A percentile compares a stretch with the other conserved stretches of the same genome.
Evolutionary conservation across 2,113 vertebrate species (phyloP).

Genomic region (Ailurus styani): DNA sequence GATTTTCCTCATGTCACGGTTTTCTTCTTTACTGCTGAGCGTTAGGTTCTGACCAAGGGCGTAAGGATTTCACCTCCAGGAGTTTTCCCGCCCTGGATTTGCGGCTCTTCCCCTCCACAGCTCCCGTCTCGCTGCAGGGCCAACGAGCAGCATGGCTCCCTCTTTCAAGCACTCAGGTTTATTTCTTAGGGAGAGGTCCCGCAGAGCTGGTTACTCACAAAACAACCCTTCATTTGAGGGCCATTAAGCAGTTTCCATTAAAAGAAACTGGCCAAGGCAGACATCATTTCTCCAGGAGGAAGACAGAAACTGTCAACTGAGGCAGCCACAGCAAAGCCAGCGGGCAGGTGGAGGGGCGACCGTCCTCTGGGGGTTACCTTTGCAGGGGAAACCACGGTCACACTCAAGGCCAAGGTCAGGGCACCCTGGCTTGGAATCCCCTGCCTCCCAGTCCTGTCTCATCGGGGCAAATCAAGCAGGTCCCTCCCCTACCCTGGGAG

Average conservation of each 20-base stretch:
- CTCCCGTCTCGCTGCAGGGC: background rate
- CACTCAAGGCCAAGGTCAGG: background rate
- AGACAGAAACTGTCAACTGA: background rate
- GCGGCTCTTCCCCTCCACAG: fast-evolving
- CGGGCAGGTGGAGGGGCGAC: background rate
- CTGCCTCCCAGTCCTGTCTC: background rate
- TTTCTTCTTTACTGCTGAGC: background rate
- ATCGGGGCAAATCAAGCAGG: background rate
- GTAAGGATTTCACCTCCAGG: background rate
- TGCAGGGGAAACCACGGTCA: background rate
- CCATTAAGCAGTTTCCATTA: background rate
- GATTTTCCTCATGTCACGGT: fast-evolving
- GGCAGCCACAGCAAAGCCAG: fast-evolving
- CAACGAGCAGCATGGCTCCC: fast-evolving
- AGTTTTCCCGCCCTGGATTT: background rate
- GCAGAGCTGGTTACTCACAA: background rate
- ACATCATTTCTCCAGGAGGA: background rate
- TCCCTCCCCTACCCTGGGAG: background rate
- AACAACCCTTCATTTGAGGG: background rate
- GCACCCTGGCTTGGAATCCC: fast-evolving
- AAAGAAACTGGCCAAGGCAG: background rate
- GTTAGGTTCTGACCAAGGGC: background rate
- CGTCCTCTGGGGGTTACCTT: fast-evolving
- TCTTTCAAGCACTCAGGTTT: background rate
- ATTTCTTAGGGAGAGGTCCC: background rate